Evolutionary conservation across 2,113 vertebrate species (phyloP), one percentile per base, ranked within the genome.

Genomic region (Okapia johnstoni): DNA sequence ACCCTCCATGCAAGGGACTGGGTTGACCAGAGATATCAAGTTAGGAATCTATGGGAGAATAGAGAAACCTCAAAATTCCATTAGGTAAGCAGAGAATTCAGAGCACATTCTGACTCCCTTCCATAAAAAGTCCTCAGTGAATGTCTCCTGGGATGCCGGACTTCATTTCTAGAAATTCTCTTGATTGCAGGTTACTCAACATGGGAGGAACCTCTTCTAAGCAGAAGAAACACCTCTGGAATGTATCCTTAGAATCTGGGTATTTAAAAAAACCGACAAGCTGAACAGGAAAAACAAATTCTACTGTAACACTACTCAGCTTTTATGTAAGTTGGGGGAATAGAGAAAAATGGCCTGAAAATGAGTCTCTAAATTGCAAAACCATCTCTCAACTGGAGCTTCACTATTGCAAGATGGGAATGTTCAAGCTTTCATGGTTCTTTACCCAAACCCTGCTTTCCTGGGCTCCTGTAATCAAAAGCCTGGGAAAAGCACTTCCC

Each of bases 1-100:
- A 43, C 70, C 70, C 12, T 43, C 70, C 70, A 26, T 25, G 23
- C 36, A 43, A 76, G 36, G 70, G 70, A 76, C 70, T 43, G 36
- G 70, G 70, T 7, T 26, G 6, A 76, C 36, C 1, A 2, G 36
- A 14, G 23, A 43, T 43, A 43, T 26, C 1, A 0, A 23, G 36
- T 76, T 76, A 76, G 36, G 15, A 76, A 76, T 76, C 70, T 25
- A 26, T 26, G 70, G 36, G 70, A 43, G 23, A 43, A 6, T 7
- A 76, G 36, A 76, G 23, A 43, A 76, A 11, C 21, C 36, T 76
- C 21, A 76, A 76, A 76, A 76, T 43, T 76, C 70, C 36, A 43
- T 26, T 76, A 76, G 36, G 70, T 14, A 26, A 40, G 36, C 43
- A 76, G 23, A 43, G 36, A 43, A 25, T 76, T 76, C 23, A 25